Conservation (phyloP, 2,888 invertebrate genomes). For the Griposia aprilina region DNA sequence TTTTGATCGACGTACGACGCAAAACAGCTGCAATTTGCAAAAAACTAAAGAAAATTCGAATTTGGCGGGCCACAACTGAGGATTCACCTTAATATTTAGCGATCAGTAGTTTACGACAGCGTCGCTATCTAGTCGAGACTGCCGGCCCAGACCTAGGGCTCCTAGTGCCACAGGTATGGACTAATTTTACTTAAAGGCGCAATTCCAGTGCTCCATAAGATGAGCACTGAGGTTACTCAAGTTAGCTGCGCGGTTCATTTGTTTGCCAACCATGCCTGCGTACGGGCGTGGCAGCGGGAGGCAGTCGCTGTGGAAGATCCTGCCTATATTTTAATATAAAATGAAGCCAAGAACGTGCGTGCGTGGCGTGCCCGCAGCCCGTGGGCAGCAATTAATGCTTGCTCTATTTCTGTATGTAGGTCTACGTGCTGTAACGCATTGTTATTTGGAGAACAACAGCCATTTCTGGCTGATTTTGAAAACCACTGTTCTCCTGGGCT, state of each 20-base stretch:
- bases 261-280: not conserved
- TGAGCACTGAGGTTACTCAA: not conserved
- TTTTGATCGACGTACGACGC: too few species aligned
- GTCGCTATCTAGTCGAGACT: too few species aligned
- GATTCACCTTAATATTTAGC: too few species aligned
- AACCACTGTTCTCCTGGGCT: not conserved
- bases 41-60: too few species aligned
- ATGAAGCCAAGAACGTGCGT: not conserved
- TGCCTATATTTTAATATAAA: not conserved
- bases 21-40: too few species aligned
- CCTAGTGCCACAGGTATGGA: constrained; percentile 66
- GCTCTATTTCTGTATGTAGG: not conserved
- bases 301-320: not conserved
- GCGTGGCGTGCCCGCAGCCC: too few species aligned
- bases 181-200: not conserved
- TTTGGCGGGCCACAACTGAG: too few species aligned
- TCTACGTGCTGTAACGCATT: not conserved
- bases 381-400: not conserved
- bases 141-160: constrained; percentile 82
- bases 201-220: not conserved
- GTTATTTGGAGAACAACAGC: not conserved
- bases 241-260: not conserved
- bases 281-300: not conserved
- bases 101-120: too few species aligned
- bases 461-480: not conserved